Percentiles rank a stretch among this genome's conserved stretches.
Evolutionary conservation across 2,113 vertebrate species (phyloP).

Genomic region (Mionectes macconnelli): DNA sequence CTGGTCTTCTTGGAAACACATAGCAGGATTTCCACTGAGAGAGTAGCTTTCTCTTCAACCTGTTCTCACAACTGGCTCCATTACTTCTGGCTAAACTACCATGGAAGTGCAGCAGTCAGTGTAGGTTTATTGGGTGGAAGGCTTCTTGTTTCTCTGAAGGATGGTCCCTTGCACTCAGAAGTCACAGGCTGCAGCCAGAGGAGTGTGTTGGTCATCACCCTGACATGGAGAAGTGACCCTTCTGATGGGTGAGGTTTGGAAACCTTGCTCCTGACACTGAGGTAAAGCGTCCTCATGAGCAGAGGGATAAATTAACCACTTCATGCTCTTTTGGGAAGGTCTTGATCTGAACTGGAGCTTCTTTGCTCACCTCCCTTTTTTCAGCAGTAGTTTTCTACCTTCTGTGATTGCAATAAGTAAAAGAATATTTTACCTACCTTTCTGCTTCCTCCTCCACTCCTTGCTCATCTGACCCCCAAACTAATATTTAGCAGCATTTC

Average conservation of each 20-base stretch:
- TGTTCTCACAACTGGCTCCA: neutral
- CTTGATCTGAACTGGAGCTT: neutral
- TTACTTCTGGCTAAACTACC: fast-evolving
- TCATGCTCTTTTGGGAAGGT: neutral
- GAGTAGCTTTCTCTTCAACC: neutral
- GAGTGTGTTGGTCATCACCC: neutral
- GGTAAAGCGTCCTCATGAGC: fast-evolving
- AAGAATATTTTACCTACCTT: neutral
- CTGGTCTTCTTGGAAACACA: neutral
- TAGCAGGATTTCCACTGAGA: neutral
- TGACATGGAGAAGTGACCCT: neutral
- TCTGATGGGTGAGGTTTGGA: neutral
- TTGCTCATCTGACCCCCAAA: neutral
- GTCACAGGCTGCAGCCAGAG: neutral
- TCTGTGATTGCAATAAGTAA: neutral
- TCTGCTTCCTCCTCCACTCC: neutral
- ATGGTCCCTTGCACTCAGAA: neutral
- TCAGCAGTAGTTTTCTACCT: neutral
- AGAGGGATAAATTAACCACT: neutral
- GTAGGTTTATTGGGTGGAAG: neutral
- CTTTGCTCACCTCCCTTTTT: neutral
- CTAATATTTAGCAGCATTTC: neutral
- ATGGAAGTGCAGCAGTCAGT: neutral
- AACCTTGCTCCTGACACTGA: neutral
- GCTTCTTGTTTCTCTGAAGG: neutral